Evolutionary conservation across 2,797 vertebrate species (phyloP).

Genomic region (Notoglanidium macrostoma): DNA sequence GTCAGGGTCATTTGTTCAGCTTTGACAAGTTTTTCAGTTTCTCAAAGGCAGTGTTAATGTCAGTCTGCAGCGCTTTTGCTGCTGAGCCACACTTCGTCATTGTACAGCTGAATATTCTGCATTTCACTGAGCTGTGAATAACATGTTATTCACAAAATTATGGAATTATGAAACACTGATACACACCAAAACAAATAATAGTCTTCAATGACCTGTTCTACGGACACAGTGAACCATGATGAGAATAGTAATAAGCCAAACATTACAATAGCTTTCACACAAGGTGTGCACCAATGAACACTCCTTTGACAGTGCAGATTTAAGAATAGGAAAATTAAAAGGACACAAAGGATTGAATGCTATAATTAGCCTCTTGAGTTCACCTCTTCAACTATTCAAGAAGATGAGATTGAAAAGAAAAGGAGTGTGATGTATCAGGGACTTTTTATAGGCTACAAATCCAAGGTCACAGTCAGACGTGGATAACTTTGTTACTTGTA

Average conservation of each 20-base stretch:
- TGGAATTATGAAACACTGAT: background rate
- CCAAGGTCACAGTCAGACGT: background rate
- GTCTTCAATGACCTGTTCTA: background rate
- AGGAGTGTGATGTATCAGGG: background rate
- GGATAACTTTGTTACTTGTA: background rate
- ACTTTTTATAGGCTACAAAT: background rate
- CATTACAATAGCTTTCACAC: background rate
- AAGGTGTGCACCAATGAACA: background rate
- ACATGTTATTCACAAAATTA: background rate
- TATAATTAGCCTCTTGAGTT: background rate
- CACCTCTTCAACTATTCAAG: background rate
- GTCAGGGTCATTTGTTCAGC: background rate
- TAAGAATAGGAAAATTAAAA: background rate
- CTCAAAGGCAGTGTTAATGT: background rate
- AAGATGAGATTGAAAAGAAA: background rate
- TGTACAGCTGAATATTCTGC: background rate
- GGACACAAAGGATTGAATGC: background rate
- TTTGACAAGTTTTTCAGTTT: constrained; percentile 4
- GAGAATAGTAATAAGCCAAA: background rate
- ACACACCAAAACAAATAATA: background rate
- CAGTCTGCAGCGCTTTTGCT: background rate
- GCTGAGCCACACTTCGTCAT: background rate
- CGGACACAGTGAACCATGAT: background rate
- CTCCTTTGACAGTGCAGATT: background rate
- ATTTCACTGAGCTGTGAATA: background rate